Evolutionary conservation across 2,113 vertebrate genomes (phyloP).

Genomic region (Lates calcarifer): DNA sequence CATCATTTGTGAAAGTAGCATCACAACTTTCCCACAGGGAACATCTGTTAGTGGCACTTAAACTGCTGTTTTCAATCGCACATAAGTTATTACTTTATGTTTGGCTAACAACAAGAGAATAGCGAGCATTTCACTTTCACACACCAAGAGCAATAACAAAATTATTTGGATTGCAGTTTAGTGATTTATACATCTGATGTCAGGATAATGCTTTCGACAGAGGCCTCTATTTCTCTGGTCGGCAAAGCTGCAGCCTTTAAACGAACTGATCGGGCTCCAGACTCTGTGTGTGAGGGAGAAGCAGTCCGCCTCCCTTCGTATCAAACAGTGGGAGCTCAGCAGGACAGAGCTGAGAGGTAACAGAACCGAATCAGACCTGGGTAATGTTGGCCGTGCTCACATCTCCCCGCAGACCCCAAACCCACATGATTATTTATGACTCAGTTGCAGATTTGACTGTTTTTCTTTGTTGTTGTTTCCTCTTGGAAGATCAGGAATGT

Average conservation of each 20-base stretch:
- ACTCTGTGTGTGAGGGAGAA: neutral
- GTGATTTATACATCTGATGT: neutral
- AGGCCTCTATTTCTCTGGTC: neutral
- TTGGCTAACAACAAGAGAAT: neutral
- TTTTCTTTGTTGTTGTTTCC: constrained; percentile 54
- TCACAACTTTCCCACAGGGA: neutral
- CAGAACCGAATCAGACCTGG: constrained; percentile 18
- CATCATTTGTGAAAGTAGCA: neutral
- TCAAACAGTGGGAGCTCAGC: constrained; percentile 42
- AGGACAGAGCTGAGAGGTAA: constrained; percentile 4
- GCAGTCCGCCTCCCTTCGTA: constrained; percentile 15
- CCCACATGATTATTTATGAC: constrained; percentile 42
- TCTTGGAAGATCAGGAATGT: neutral
- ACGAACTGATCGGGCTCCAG: constrained; percentile 30
- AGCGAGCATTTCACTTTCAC: neutral
- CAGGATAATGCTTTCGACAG: constrained; percentile 11
- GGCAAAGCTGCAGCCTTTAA: constrained; percentile 6
- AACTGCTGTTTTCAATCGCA: neutral
- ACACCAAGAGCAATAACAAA: neutral
- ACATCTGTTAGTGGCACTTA: neutral
- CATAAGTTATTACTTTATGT: neutral
- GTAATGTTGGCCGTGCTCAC: constrained; percentile 35
- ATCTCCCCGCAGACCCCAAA: constrained; percentile 31
- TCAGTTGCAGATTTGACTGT: constrained; percentile 29
- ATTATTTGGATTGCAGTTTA: constrained; percentile 15